Base-by-base conservation (phyloP, 2,797 vertebrate genomes). In the Ceryle rudis region DNA sequence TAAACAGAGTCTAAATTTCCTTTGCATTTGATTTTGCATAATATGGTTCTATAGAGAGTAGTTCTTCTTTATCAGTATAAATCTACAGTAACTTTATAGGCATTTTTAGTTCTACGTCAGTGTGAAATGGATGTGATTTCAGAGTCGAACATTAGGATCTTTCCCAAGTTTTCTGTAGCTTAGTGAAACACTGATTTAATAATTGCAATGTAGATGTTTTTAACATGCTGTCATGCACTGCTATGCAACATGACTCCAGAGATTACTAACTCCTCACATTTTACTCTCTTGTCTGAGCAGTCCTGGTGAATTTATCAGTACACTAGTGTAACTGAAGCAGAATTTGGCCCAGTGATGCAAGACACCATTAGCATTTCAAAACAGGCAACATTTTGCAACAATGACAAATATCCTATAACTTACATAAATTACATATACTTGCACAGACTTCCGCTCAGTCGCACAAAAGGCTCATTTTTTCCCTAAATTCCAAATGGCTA, bases 351-450 rank as follows among this genome's bases (percentile, higher is more conserved):
- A 57, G 37, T 93, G 93, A 93, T 85, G 93, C 90, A 95, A 95
- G 96, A 90, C 81, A 29, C 49, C 64, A 82, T 95, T 82, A 90
- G 47, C 78, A 89, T 97, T 96, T 94, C 96, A 95, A 96, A 97
- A 92, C 19, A 91, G 67, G 55, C 93, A 85, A 78, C 14, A 19
- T 94, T 95, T 95, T 95, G 95, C 88, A 96, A 96, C 1, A 69
- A 4, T 67, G 37, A 91, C 49, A 85, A 92, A 75, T 77, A 86
- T 20, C 74, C 78, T 84, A 77, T 55, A 95, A 60, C 90, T 91
- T 78, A 62, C 80, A 90, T 42, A 81, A 89, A 77, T 92, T 82
- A 90, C 82, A 73, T 62, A 57, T 21, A 52, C 46, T 95, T 72
- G 52, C 55, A 80, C 29, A 90, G 81, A 73, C 80, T 81, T 84